Percentiles rank a stretch among this genome's conserved stretches.
Evolutionary conservation across 2,797 vertebrate genomes (phyloP).

Genomic region (Dipus sagitta): DNA sequence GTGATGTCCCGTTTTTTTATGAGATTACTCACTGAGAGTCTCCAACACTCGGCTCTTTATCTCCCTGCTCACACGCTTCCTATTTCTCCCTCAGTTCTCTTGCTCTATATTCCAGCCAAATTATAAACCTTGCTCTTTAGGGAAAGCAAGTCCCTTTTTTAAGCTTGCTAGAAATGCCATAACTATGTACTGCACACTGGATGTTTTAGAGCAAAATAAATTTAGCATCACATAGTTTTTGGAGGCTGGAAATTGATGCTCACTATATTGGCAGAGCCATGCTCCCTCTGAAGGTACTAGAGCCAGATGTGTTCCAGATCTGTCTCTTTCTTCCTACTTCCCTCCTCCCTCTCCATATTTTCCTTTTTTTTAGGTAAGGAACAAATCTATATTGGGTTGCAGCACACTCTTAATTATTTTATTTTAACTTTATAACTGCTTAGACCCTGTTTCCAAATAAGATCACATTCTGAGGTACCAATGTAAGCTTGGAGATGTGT

Average conservation of each 20-base stretch:
- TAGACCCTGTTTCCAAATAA: slow-evolving; percentile 15
- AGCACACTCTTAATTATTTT: neutral
- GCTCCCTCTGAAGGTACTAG: neutral
- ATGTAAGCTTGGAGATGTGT: neutral
- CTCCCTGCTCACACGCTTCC: neutral
- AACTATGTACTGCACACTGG: neutral
- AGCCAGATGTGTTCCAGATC: neutral
- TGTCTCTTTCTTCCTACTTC: neutral
- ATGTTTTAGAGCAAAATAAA: neutral
- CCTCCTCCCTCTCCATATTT: neutral
- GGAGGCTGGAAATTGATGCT: neutral
- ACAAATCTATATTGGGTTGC: neutral
- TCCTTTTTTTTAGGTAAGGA: neutral
- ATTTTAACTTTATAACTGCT: neutral
- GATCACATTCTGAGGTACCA: neutral
- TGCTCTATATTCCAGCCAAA: neutral
- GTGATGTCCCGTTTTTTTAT: neutral
- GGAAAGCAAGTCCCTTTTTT: neutral
- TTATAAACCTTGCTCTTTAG: neutral
- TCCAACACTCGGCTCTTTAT: neutral
- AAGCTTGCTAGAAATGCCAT: neutral
- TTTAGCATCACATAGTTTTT: neutral
- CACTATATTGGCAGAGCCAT: neutral
- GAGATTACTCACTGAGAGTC: neutral
- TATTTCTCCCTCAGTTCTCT: neutral